A percentile compares a stretch with the other conserved stretches of the same genome.
These are phyloP conservation scores for Prionailurus bengalensis DNA, from an alignment of 2,113 vertebrate species.

Conservation along the genomic window DNA sequence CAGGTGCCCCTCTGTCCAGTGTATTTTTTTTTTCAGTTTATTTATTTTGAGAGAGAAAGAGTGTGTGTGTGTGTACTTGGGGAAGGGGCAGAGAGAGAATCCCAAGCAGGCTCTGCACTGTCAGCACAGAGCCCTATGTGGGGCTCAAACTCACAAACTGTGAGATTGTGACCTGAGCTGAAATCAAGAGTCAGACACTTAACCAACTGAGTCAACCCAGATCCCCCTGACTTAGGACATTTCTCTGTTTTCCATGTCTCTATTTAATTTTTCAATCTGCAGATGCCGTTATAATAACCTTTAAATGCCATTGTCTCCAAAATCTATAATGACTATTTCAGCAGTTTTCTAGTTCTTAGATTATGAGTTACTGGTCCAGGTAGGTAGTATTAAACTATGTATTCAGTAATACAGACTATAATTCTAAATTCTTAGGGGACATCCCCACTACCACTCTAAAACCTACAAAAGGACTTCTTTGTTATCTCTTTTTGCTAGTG, in stretches of 20 bases:
- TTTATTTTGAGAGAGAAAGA: no score
- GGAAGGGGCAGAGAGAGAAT: no score
- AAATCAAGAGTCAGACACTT: no score
- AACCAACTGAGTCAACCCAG: no score
- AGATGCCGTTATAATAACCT: neutral
- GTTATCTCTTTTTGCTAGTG: neutral
- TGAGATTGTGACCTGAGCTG: no score
- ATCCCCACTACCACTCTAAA: neutral
- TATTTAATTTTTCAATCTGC: neutral
- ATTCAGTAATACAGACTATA: neutral
- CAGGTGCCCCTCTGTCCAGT: no score
- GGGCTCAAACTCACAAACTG: no score
- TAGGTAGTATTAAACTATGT: neutral
- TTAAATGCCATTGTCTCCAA: neutral
- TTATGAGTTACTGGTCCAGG: neutral
- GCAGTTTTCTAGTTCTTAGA: neutral
- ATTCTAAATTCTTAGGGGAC: neutral
- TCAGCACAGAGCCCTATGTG: no score
- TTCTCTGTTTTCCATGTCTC: neutral
- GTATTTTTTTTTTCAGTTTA: no score
- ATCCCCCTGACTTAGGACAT: neutral
- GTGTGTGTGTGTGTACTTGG: no score
- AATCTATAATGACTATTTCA: neutral
- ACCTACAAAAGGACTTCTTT: neutral
- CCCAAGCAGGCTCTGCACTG: no score